Percentiles rank a stretch among this genome's conserved stretches.
Conservation (phyloP, 1,140 invertebrate species). For the Sitobion miscanthi region DNA sequence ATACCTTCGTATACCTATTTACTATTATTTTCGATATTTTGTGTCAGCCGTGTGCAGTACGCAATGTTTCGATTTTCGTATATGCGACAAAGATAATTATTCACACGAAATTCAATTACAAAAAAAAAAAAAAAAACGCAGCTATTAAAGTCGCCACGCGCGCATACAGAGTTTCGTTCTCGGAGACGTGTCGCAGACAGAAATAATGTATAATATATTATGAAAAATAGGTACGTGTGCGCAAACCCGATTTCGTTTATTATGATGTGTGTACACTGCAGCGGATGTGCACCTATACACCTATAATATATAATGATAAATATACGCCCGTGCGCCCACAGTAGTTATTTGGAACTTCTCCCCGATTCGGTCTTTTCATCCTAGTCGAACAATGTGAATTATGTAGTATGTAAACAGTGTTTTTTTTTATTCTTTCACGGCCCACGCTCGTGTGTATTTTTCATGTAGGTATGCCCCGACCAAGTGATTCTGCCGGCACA, state of each 20-base stretch:
- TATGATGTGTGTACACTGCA: not conserved
- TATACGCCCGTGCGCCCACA: slow-evolving; percentile 16
- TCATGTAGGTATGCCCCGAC: not conserved
- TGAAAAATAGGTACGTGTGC: not conserved
- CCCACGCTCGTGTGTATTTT: not conserved
- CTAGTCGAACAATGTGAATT: slow-evolving; percentile 24
- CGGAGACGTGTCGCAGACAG: not conserved
- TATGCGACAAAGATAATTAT: not conserved
- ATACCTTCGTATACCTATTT: not conserved
- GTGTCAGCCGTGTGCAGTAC: not conserved
- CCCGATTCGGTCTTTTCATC: not conserved
- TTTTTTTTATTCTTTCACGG: not conserved
- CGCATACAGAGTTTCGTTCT: not conserved
- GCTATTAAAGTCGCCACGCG: not conserved
- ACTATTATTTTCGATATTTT: not conserved
- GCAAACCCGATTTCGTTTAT: not conserved
- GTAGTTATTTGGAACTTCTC: slow-evolving; percentile 24
- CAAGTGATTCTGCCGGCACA: not conserved
- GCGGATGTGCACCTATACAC: not conserved
- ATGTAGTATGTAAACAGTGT: slow-evolving; percentile 3
- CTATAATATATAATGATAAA: not conserved
- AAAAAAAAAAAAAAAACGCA: not conserved
- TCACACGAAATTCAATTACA: not conserved
- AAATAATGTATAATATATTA: not conserved
- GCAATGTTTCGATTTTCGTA: not conserved